These are phyloP conservation scores for Steatocranus sp. DNA, from an alignment of 2,797 vertebrate genomes.

Conservation along the genomic window DNA sequence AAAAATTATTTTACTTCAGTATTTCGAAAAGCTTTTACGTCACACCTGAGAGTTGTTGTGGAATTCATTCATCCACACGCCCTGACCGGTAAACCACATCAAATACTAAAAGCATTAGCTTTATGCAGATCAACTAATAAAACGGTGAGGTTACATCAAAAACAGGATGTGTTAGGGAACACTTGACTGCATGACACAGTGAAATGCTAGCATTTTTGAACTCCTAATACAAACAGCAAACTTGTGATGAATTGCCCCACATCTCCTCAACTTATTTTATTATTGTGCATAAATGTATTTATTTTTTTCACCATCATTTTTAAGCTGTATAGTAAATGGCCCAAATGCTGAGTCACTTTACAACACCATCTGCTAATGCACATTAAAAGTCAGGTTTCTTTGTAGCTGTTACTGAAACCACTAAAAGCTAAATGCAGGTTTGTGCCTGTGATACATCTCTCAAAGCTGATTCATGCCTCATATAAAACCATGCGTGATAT, in stretches of 20 bases:
- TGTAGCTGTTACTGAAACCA: background rate
- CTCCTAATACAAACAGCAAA: background rate
- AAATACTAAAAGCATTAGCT: background rate
- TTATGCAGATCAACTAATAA: background rate
- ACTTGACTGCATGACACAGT: background rate
- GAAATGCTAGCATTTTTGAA: background rate
- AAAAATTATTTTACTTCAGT: background rate
- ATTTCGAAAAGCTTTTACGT: background rate
- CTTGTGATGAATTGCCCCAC: background rate
- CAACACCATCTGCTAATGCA: slow-evolving; percentile 36
- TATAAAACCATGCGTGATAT: background rate
- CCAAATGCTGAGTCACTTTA: slow-evolving; percentile 21
- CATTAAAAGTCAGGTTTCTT: slow-evolving; percentile 8
- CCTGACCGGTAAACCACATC: background rate
- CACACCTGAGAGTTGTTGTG: background rate
- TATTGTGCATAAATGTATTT: background rate
- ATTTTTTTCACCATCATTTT: background rate
- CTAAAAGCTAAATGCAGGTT: background rate
- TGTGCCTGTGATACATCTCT: background rate
- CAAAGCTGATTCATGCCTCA: background rate
- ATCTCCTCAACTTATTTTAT: background rate
- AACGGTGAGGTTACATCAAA: background rate
- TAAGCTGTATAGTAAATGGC: slow-evolving; percentile 15
- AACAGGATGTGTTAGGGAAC: background rate
- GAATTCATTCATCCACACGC: background rate